Evolutionary conservation across 1,140 invertebrate genomes (phyloP).

Genomic region (Bombus pascuorum): DNA sequence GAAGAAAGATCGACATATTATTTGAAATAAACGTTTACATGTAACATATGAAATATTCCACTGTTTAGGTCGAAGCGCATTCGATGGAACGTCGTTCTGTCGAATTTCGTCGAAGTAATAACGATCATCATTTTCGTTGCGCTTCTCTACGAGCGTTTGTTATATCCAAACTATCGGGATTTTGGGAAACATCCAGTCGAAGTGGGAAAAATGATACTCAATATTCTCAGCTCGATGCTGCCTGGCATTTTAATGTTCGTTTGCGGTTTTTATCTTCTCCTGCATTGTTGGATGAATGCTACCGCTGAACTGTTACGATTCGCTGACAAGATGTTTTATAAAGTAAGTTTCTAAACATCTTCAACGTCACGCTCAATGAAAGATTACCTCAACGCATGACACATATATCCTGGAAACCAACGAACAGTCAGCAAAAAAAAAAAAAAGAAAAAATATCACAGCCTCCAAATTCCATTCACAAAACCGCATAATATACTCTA

Average conservation of each 20-base stretch:
- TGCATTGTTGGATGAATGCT: constrained; percentile 95
- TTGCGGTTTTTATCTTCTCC: constrained; percentile 91
- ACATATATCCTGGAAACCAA: neutral
- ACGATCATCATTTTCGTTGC: constrained; percentile 90
- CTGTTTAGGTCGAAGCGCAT: constrained; percentile 86
- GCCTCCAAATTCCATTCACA: neutral
- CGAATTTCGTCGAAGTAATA: constrained; percentile 88
- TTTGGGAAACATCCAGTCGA: constrained; percentile 87
- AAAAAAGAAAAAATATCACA: neutral
- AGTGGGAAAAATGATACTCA: constrained; percentile 84
- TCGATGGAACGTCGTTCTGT: constrained; percentile 88
- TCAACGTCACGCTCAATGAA: neutral
- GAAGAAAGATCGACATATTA: neutral
- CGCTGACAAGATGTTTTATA: constrained; percentile 93
- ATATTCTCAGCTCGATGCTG: constrained; percentile 88
- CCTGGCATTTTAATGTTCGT: constrained; percentile 89
- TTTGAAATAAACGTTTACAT: too few species aligned
- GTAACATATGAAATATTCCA: neutral
- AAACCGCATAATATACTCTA: neutral
- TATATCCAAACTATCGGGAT: constrained; percentile 87
- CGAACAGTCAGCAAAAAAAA: neutral
- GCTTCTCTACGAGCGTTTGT: constrained; percentile 90
- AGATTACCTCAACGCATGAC: neutral
- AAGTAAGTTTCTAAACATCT: constrained; percentile 79
- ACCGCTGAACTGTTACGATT: constrained; percentile 94